phyloP scores from a whole-genome alignment of 1,140 invertebrate genomes.

The Drosophila ohnishii region DNA sequence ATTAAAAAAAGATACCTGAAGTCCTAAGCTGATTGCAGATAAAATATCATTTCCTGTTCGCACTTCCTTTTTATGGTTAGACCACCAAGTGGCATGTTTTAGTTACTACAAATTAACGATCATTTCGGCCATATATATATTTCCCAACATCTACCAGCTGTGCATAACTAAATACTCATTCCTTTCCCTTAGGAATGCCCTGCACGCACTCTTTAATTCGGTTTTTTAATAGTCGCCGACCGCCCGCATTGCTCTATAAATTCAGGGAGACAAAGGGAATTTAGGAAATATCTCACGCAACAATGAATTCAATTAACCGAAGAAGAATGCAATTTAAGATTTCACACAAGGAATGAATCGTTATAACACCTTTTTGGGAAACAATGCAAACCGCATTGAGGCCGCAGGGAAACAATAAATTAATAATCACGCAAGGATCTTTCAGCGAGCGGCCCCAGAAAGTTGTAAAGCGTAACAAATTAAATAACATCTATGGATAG shows the following conservation, averaged over 20 bases:
- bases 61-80: not conserved
- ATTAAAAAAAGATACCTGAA: not conserved
- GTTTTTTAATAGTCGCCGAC: conserved; percentile 59
- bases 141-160: conserved; percentile 30
- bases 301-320: conserved; percentile 64
- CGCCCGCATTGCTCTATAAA: conserved; percentile 72
- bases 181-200: conserved; percentile 37
- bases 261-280: conserved; percentile 35
- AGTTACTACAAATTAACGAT: conserved; percentile 45
- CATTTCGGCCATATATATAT: conserved; percentile 21
- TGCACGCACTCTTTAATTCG: conserved; percentile 58
- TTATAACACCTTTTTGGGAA: conserved; percentile 60
- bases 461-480: conserved; percentile 67
- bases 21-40: not conserved
- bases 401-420: conserved; percentile 63
- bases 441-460: conserved; percentile 50
- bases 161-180: conserved; percentile 63
- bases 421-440: conserved; percentile 67
- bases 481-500: conserved; percentile 65
- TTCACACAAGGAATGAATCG: conserved; percentile 62
- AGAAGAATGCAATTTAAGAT: conserved; percentile 72
- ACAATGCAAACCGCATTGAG: conserved; percentile 51
- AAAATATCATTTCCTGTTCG: conserved; percentile 6
- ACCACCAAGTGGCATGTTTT: conserved; percentile 34
- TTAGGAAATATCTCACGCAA: conserved; percentile 69